Evolutionary conservation across 2,888 invertebrate genomes (phyloP).

Genomic region (Thereva unica): DNA sequence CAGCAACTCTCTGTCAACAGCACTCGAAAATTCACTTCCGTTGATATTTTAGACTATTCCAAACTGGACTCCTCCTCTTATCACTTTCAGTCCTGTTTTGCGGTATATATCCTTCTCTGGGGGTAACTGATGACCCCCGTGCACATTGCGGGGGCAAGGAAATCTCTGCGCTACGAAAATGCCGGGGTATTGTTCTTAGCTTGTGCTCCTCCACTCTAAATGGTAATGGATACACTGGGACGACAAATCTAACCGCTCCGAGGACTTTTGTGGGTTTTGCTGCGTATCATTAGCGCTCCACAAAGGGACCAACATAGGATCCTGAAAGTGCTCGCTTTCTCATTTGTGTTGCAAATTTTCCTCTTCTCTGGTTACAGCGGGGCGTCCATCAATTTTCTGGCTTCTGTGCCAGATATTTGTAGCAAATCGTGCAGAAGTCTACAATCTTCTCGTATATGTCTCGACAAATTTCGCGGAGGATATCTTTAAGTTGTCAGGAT

Average conservation of each 20-base stretch:
- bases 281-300: conserved; percentile 27
- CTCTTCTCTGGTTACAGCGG: conserved; percentile 10
- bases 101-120: not conserved
- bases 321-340: not conserved
- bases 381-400: conserved; percentile 24
- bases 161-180: conserved; percentile 10
- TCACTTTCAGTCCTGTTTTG: conserved; percentile 32
- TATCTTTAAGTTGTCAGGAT: too few relatives aligned
- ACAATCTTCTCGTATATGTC: too few relatives aligned
- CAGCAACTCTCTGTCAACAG: conserved; percentile 21
- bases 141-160: conserved; percentile 15
- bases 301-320: conserved; percentile 3
- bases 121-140: conserved; percentile 27
- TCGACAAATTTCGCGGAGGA: too few relatives aligned
- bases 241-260: not conserved
- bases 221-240: conserved; percentile 10
- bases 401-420: too few relatives aligned
- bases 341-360: conserved; percentile 32
- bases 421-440: too few relatives aligned
- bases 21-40: conserved; percentile 14
- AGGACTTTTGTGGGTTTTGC: conserved; percentile 8
- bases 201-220: conserved; percentile 2
- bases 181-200: conserved; percentile 14
- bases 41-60: conserved; percentile 4
- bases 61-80: conserved; percentile 19